Conservation (phyloP, 2,113 vertebrate species). For the Dasyornis broadbenti region DNA sequence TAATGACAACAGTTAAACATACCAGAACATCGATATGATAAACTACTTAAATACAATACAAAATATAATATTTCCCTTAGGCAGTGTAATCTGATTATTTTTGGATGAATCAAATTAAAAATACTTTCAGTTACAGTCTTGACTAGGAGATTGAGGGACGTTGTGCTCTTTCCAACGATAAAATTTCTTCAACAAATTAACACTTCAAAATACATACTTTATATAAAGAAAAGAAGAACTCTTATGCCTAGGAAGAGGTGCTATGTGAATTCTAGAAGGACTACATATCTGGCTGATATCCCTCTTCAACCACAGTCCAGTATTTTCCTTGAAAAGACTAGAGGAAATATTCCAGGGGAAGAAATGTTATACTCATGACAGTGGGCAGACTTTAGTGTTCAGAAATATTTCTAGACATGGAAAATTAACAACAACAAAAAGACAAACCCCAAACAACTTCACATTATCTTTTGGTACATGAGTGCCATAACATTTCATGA, state of each 20-base stretch:
- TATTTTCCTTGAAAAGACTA: background rate
- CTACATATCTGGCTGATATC: background rate
- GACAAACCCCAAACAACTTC: background rate
- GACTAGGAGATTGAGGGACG: accelerated
- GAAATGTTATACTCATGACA: background rate
- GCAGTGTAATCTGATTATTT: background rate
- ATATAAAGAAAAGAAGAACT: background rate
- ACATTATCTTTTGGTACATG: background rate
- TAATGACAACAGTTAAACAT: background rate
- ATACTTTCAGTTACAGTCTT: background rate
- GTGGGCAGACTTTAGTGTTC: background rate
- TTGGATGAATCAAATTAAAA: background rate
- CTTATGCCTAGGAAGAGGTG: background rate
- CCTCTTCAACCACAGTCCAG: background rate
- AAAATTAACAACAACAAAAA: background rate
- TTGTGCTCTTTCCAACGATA: background rate
- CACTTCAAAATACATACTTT: background rate
- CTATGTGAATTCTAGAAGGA: background rate
- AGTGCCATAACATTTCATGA: background rate
- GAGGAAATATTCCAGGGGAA: background rate
- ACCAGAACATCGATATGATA: background rate
- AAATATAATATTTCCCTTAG: background rate
- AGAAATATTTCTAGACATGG: background rate
- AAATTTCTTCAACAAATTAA: background rate
- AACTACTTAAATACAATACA: background rate